phyloP scores from a whole-genome alignment of 1,140 invertebrate species.

The Drosophila grimshawi region DNA sequence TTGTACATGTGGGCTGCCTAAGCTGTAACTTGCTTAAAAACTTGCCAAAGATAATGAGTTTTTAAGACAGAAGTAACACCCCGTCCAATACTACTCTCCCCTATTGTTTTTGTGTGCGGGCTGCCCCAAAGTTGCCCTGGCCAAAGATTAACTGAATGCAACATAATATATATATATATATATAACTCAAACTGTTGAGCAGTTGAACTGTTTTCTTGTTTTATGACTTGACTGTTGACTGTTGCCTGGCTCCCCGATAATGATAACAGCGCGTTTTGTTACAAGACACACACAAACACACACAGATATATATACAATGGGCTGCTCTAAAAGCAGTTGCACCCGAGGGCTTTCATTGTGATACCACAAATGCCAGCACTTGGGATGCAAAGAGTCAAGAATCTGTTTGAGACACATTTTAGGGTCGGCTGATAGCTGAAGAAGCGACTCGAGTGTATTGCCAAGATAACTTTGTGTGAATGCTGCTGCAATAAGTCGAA shows the following conservation, averaged over 20 bases:
- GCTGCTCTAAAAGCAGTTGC: conserved; percentile 39
- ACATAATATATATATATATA: conserved; percentile 41
- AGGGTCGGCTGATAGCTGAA: conserved; percentile 50
- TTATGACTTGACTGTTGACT: conserved; percentile 52
- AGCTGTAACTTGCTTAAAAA: conserved; percentile 71
- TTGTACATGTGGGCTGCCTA: conserved; percentile 31
- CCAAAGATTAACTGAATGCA: conserved; percentile 56
- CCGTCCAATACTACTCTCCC: background rate
- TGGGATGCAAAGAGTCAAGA: conserved; percentile 62
- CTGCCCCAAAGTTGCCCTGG: conserved; percentile 34
- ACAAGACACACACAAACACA: conserved; percentile 16
- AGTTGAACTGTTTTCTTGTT: conserved; percentile 60
- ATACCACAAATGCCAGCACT: conserved; percentile 43
- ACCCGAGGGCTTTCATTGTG: conserved; percentile 66
- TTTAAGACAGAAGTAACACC: conserved; percentile 65
- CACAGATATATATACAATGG: conserved; percentile 16
- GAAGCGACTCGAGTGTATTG: conserved; percentile 60
- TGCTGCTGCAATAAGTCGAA: conserved; percentile 43
- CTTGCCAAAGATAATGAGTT: conserved; percentile 81
- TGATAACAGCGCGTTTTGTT: conserved; percentile 58
- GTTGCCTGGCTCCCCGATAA: conserved; percentile 62
- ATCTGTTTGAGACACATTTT: conserved; percentile 70
- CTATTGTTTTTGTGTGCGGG: conserved; percentile 18
- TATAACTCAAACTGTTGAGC: conserved; percentile 65
- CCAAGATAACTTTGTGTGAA: conserved; percentile 56